A percentile compares a stretch with the other conserved stretches of the same genome.
These are phyloP conservation scores for Amazona guildingii DNA, from an alignment of 2,113 vertebrate genomes.

Conservation along the genomic window DNA sequence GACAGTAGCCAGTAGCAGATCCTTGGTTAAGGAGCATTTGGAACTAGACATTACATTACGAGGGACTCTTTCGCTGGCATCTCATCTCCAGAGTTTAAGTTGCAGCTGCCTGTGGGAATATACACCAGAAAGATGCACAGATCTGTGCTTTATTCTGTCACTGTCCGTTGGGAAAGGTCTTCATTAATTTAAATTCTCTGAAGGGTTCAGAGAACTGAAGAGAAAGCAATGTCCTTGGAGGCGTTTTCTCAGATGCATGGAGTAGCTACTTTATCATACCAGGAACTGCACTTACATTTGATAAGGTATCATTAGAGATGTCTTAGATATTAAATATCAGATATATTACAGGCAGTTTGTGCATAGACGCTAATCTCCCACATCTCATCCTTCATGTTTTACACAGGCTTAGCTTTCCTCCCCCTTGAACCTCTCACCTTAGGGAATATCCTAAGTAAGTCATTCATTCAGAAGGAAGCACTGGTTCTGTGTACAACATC, in stretches of 20 bases:
- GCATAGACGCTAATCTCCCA: not conserved
- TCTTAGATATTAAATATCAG: not conserved
- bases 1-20: not conserved
- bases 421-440: not conserved
- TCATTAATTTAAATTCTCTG: not conserved
- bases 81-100: not conserved
- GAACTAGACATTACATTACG: not conserved
- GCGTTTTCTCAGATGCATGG: not conserved
- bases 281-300: not conserved
- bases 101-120: not conserved
- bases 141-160: not conserved
- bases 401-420: not conserved
- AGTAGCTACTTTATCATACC: not conserved
- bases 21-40: not conserved
- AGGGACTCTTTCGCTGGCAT: not conserved
- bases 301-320: not conserved
- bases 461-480: not conserved
- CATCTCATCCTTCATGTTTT: not conserved
- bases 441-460: not conserved
- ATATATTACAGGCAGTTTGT: not conserved
- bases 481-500: not conserved
- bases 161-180: not conserved
- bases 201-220: not conserved
- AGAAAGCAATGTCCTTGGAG: not conserved
- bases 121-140: not conserved